Conservation (phyloP, 2,797 vertebrate species). For the Diplodus sargus region DNA sequence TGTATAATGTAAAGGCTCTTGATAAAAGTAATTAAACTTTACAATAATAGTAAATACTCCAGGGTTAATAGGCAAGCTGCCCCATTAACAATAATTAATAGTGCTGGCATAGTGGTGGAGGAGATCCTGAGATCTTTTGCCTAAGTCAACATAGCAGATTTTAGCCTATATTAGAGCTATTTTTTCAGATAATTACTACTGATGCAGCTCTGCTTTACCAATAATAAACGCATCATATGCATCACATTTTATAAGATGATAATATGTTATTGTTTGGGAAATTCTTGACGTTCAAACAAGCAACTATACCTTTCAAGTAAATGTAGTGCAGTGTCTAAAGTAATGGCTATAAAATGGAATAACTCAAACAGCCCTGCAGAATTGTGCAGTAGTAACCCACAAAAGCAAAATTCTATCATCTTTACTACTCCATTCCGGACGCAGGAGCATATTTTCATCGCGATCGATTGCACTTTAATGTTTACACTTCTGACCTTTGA, state of each 20-base stretch:
- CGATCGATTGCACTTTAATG: not conserved
- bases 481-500: constrained; percentile 46
- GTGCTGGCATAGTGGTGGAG: not conserved
- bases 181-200: not conserved
- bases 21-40: not conserved
- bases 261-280: not conserved
- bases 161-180: not conserved
- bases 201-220: not conserved
- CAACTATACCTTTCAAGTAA: not conserved
- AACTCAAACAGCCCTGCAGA: not conserved
- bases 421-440: not conserved
- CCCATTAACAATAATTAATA: not conserved
- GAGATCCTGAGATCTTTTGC: not conserved
- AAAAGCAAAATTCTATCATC: accelerated
- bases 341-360: not conserved
- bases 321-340: not conserved
- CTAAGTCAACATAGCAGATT: not conserved
- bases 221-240: not conserved
- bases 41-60: not conserved
- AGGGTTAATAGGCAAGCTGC: not conserved
- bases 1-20: not conserved
- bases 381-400: not conserved
- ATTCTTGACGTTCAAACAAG: not conserved
- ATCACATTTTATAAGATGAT: not conserved
- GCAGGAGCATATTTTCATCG: not conserved